Conservation (phyloP, 2,797 vertebrate species). For the Allobates femoralis region DNA sequence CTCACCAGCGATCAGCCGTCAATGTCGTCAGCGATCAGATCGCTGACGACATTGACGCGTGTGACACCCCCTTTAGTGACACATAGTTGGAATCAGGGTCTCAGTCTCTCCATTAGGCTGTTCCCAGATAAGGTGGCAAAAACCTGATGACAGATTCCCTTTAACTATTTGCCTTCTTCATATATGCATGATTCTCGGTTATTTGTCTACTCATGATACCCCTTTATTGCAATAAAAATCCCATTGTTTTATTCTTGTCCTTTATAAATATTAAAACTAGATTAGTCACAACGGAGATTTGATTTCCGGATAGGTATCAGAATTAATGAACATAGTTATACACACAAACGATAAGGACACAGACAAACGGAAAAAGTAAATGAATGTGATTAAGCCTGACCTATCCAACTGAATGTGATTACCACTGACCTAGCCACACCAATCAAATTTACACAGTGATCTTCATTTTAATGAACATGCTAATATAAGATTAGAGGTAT, state of each 20-base stretch:
- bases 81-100: too few species aligned
- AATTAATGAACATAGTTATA: slow-evolving; percentile 54
- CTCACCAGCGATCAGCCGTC: too few species aligned
- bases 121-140: too few species aligned
- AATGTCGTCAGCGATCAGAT: too few species aligned
- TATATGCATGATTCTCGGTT: background rate
- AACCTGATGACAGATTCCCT: too few species aligned
- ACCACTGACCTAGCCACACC: slow-evolving; percentile 37
- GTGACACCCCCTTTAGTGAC: too few species aligned
- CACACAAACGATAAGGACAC: slow-evolving; percentile 33
- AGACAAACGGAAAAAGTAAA: slow-evolving; percentile 32
- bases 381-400: slow-evolving; percentile 43
- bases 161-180: background rate
- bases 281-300: slow-evolving; percentile 48
- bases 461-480: slow-evolving; percentile 47
- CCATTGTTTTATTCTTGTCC: slow-evolving; percentile 15
- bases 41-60: too few species aligned
- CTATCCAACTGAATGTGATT: slow-evolving; percentile 52
- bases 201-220: background rate
- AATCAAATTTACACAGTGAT: slow-evolving; percentile 20
- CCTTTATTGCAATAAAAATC: slow-evolving; percentile 16
- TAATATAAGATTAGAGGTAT: slow-evolving; percentile 31
- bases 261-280: slow-evolving; percentile 38
- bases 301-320: slow-evolving; percentile 40
- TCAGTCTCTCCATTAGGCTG: too few species aligned